Percentiles rank a stretch among this genome's conserved stretches.
These are phyloP conservation scores for Gulo gulo DNA, from an alignment of 2,113 vertebrate genomes.

Conservation along the genomic window DNA sequence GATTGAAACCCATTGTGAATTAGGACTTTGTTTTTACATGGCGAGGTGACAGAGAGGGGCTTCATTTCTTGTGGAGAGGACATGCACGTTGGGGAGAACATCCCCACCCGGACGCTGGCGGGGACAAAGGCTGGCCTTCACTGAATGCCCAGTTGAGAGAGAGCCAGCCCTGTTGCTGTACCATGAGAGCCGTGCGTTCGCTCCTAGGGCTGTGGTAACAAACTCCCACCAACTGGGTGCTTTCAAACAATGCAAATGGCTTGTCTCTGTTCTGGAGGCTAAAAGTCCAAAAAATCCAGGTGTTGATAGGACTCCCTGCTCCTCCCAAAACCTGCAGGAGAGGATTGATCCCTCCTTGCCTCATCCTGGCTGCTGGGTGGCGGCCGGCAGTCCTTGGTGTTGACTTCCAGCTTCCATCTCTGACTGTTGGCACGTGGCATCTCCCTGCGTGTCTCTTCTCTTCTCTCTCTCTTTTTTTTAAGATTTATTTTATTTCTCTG, in stretches of 20 bases:
- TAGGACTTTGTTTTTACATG: background rate
- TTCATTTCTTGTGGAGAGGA: background rate
- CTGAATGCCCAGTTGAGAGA: background rate
- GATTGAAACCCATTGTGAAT: background rate
- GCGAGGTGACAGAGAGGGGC: background rate
- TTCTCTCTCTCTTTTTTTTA: background rate
- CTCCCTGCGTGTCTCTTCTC: background rate
- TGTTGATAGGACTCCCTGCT: rapidly evolving
- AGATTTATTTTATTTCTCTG: background rate
- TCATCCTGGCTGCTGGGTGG: too few relatives aligned
- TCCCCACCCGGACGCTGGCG: rapidly evolving
- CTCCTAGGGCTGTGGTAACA: background rate
- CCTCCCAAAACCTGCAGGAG: background rate
- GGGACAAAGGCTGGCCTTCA: rapidly evolving
- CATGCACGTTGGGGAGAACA: background rate
- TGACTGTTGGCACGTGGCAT: background rate
- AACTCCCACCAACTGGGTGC: background rate
- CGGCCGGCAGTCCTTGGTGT: too few relatives aligned
- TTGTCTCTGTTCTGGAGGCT: background rate
- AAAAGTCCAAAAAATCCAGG: background rate
- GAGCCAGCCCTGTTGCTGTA: rapidly evolving
- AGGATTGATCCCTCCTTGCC: background rate
- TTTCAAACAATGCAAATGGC: background rate
- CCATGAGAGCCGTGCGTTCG: rapidly evolving
- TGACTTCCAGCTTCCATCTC: background rate